Evolutionary conservation across 1,140 invertebrate species (phyloP), one percentile per base, ranked within the genome.

Genomic region (Atta colombica): DNA sequence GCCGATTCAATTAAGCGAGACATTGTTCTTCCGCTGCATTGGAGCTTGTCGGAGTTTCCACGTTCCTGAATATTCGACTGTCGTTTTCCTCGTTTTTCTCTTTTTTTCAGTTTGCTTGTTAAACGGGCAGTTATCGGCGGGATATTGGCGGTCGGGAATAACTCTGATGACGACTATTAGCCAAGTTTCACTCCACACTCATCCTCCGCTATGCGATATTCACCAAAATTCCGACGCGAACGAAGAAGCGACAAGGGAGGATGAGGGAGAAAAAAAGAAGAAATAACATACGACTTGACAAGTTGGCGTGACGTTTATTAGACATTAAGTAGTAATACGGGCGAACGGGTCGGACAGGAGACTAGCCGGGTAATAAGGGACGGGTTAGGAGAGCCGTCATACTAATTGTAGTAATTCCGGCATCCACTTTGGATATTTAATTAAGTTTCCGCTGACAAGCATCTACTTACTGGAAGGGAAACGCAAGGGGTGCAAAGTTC

Each of bases 401-500:
- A 95, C 94, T 95, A 95, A 95, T 95, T 95, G 94, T 94, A 94
- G 94, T 94, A 95, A 95, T 95, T 95, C 93, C 92, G 90, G 92
- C 92, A 94, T 95, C 94, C 94, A 95, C 94, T 95, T 95, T 94
- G 93, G 95, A 95, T 95, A 95, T 95, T 95, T 95, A 95, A 95
- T 95, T 95, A 95, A 95, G 94, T 95, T 95, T 95, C 94, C 92
- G 93, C 92, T 94, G 94, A 94, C 94, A 94, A 94, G 94, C 92
- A 91, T 91, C 90, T 91, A 91, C 89, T 91, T 90, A 91, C 89
- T 81, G 84, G 77, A 55, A 14, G 89, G 39, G 16, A 45, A 39
- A 58, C 49, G 66, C 55, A 14, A 72, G 16, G 82, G 2, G 35
- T 14, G 14, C 7, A 21, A 61, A 5, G 84, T 87, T 89, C 89